Evolutionary conservation across 2,113 vertebrate species (phyloP).

Genomic region (Pardalotus punctatus): DNA sequence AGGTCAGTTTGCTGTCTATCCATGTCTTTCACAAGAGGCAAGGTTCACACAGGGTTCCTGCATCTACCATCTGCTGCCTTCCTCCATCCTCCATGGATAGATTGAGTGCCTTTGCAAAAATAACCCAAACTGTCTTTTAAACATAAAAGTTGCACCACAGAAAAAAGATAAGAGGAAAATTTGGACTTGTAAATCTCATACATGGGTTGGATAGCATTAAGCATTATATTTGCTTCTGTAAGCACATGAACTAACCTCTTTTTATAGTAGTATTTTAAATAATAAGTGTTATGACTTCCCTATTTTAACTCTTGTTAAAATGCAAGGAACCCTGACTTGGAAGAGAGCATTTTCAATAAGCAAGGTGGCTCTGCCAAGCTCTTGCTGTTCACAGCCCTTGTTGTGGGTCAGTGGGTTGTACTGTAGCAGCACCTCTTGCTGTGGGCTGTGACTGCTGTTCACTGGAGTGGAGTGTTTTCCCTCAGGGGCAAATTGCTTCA

Average conservation of each 20-base stretch:
- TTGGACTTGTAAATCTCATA: neutral
- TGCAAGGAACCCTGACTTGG: neutral
- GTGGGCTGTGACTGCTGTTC: neutral
- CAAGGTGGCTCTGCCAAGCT: neutral
- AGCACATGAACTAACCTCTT: conserved; percentile 35
- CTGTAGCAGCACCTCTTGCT: neutral
- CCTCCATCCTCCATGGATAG: neutral
- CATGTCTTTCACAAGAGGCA: neutral
- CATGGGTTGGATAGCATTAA: neutral
- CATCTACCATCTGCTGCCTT: neutral
- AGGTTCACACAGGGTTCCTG: neutral
- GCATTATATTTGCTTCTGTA: neutral
- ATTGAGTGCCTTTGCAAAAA: neutral
- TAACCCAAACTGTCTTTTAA: neutral
- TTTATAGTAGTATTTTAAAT: neutral
- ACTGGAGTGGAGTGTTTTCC: neutral
- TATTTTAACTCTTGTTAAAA: conserved; percentile 47
- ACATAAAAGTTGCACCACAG: neutral
- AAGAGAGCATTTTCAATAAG: conserved; percentile 49
- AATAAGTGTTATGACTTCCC: conserved; percentile 4
- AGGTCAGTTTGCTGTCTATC: neutral
- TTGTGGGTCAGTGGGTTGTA: neutral
- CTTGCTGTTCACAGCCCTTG: neutral
- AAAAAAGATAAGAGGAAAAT: neutral
- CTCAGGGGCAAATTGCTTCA: neutral